These are phyloP conservation scores for Tragelaphus imberbis DNA, from an alignment of 2,113 vertebrate genomes.

Conservation along the genomic window DNA sequence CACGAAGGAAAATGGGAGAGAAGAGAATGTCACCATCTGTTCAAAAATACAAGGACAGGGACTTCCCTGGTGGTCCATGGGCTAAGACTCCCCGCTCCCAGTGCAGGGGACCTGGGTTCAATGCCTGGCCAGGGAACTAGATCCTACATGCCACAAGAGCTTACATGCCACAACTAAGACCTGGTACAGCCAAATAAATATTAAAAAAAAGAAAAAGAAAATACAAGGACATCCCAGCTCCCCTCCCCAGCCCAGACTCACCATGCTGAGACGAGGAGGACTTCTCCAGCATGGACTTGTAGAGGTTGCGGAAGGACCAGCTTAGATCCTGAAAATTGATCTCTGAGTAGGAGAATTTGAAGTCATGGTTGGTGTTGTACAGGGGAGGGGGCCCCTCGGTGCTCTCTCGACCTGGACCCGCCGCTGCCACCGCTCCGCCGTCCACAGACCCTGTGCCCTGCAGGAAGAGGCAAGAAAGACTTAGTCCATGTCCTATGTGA, in stretches of 20 bases:
- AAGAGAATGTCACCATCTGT: neutral
- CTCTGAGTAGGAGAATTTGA: slow-evolving; percentile 95
- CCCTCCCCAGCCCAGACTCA: slow-evolving; percentile 65
- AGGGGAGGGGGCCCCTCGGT: slow-evolving; percentile 82
- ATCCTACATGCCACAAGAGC: neutral
- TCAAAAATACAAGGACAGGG: neutral
- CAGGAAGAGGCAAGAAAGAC: neutral
- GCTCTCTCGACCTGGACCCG: slow-evolving; percentile 79
- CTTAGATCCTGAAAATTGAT: slow-evolving; percentile 94
- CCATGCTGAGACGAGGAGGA: slow-evolving; percentile 88
- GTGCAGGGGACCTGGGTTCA: neutral
- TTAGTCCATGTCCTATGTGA: neutral
- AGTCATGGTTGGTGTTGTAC: slow-evolving; percentile 83
- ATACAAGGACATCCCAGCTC: accelerated
- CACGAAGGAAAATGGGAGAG: neutral
- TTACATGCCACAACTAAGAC: neutral
- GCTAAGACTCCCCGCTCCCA: neutral
- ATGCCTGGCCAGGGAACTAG: neutral
- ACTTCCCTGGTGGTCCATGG: neutral
- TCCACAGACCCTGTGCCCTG: slow-evolving; percentile 80
- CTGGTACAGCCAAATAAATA: neutral
- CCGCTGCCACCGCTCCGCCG: slow-evolving; percentile 73
- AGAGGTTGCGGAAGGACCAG: slow-evolving; percentile 94
- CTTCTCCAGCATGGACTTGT: slow-evolving; percentile 92
- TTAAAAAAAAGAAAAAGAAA: neutral